Conservation (phyloP, 2,888 invertebrate species). For the Mylabris sibirica region DNA sequence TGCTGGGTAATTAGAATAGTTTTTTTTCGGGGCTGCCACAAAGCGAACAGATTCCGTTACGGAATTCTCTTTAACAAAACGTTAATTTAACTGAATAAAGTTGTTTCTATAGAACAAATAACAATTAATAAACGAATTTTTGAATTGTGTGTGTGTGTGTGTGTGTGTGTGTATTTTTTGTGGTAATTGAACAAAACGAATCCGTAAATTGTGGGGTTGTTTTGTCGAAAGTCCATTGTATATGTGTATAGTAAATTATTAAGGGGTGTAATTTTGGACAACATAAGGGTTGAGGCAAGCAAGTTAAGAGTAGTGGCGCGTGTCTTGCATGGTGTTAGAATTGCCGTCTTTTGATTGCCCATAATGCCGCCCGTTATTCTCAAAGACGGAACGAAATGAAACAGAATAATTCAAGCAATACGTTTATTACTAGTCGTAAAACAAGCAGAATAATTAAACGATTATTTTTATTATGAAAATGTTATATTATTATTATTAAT, state of each 20-base stretch:
- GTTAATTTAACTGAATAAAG: neutral
- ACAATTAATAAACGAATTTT: neutral
- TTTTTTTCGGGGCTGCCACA: neutral
- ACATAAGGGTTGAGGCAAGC: conserved; percentile 25
- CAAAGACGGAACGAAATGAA: conserved; percentile 51
- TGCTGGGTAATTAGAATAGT: neutral
- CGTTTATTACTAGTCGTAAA: conserved; percentile 54
- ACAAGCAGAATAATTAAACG: conserved; percentile 52
- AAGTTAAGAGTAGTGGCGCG: conserved; percentile 36
- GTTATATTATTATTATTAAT: conserved; percentile 39
- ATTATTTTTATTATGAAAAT: conserved; percentile 35
- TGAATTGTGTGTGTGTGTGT: too few species aligned
- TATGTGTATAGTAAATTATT: conserved; percentile 8
- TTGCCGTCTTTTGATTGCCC: conserved; percentile 52
- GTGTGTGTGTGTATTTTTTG: neutral
- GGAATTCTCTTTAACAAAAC: neutral
- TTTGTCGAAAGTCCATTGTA: neutral
- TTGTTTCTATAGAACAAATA: neutral
- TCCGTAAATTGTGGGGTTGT: neutral
- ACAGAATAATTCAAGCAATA: conserved; percentile 52
- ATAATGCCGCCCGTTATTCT: conserved; percentile 50
- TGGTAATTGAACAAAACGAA: neutral
- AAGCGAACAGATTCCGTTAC: neutral
- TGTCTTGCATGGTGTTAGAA: conserved; percentile 47
- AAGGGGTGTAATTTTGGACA: conserved; percentile 1